These are phyloP conservation scores for Trichoplax adhaerens DNA, from an alignment of 37 sponge, comb jelly and placozoan genomes.

Conservation along the genomic window DNA sequence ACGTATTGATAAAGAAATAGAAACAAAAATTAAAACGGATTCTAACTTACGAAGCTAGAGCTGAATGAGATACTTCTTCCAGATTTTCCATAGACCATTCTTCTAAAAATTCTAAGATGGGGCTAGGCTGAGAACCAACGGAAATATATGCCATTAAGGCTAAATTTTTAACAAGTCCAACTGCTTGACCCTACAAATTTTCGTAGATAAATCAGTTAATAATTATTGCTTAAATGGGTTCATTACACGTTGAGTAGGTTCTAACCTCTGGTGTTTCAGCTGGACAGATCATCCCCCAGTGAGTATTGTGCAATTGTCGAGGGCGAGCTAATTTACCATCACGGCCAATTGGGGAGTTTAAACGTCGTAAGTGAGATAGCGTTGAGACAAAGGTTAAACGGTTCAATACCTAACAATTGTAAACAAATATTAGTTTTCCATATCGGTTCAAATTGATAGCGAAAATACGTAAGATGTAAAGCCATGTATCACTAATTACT, in stretches of 20 bases:
- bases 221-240: too few species aligned
- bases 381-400: slow-evolving; percentile 95
- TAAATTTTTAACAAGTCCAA: slow-evolving; percentile 97
- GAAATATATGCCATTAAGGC: slow-evolving; percentile 99
- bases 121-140: slow-evolving; percentile 94
- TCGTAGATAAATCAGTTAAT: too few species aligned
- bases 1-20: not conserved
- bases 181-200: slow-evolving; percentile 74
- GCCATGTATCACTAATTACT: slow-evolving; percentile 12
- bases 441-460: not conserved
- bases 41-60: slow-evolving; percentile 57
- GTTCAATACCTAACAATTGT: slow-evolving; percentile 58
- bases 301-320: slow-evolving; percentile 96
- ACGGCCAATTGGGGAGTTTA: slow-evolving; percentile 98
- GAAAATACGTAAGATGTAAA: not conserved
- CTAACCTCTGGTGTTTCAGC: slow-evolving; percentile 96
- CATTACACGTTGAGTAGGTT: not conserved
- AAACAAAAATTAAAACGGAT: not conserved
- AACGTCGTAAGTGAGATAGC: slow-evolving; percentile 84
- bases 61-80: slow-evolving; percentile 96
- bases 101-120: slow-evolving; percentile 98
- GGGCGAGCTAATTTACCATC: slow-evolving; percentile 97
- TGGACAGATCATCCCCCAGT: slow-evolving; percentile 99
- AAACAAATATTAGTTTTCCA: not conserved
- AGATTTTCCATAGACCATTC: slow-evolving; percentile 99